Percentiles rank a stretch among this genome's conserved stretches.
Evolutionary conservation across 2,113 vertebrate genomes (phyloP).

Genomic region (Ammodramus savannarum): DNA sequence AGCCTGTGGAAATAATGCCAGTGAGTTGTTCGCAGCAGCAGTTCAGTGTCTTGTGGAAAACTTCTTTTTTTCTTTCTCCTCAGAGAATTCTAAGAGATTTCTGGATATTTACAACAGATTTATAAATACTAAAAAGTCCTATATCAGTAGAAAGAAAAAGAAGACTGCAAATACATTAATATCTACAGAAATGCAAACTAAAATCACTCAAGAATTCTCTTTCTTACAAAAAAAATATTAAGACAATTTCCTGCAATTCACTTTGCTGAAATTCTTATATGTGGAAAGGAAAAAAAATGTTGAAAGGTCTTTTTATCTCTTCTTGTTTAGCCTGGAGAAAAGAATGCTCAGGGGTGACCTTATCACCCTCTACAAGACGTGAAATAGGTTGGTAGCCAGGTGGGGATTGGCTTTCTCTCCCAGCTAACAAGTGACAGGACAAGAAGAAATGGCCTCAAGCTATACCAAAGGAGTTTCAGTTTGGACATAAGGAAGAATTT

Average conservation of each 20-base stretch:
- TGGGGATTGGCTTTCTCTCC: neutral
- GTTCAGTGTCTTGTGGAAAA: neutral
- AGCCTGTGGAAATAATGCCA: neutral
- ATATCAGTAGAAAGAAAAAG: neutral
- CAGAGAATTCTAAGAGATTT: neutral
- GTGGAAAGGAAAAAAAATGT: neutral
- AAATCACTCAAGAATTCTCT: neutral
- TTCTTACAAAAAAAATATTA: neutral
- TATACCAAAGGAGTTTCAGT: neutral
- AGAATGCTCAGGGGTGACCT: neutral
- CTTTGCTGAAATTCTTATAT: neutral
- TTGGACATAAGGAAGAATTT: neutral
- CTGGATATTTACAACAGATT: neutral
- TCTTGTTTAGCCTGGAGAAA: neutral
- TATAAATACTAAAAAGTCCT: neutral
- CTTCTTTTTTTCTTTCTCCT: neutral
- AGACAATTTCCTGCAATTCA: neutral
- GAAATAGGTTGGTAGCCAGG: neutral
- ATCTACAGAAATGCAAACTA: neutral
- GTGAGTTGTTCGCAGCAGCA: neutral
- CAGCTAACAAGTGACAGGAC: neutral
- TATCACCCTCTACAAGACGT: neutral
- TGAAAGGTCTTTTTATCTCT: neutral
- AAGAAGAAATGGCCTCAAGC: neutral
- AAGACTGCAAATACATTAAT: neutral